These are phyloP conservation scores for Nematostella vectensis DNA, from an alignment of 92 coral and sea anemone genomes.

Conservation along the genomic window DNA sequence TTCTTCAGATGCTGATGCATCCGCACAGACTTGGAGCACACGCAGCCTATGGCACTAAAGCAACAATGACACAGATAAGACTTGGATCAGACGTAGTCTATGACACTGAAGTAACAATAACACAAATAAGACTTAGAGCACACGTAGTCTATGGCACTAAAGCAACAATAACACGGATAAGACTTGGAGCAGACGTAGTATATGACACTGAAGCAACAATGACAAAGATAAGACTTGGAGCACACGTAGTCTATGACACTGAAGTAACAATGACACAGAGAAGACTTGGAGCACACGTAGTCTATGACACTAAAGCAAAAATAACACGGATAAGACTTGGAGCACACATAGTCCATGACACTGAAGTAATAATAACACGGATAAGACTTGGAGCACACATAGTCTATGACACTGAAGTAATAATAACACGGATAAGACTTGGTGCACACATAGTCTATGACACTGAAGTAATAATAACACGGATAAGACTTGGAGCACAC, in stretches of 20 bases:
- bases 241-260: conserved; percentile 20
- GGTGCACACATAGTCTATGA: too few species aligned
- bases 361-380: conserved; percentile 1
- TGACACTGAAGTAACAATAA: conserved; percentile 5
- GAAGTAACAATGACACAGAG: not conserved
- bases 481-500: too few species aligned
- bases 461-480: too few species aligned
- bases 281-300: too few species aligned
- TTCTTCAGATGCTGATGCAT: conserved; percentile 27
- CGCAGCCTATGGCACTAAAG: conserved; percentile 21
- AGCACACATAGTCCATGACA: conserved; percentile 15
- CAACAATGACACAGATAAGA: not conserved
- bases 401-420: conserved; percentile 8
- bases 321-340: too few species aligned
- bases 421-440: too few species aligned
- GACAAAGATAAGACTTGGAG: conserved; percentile 22
- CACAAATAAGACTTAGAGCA: conserved; percentile 19
- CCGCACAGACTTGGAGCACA: conserved; percentile 35
- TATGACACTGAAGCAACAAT: conserved; percentile 5
- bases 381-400: too few species aligned
- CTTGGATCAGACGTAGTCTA: too few species aligned
- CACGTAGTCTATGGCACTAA: conserved; percentile 19
- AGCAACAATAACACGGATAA: not conserved
- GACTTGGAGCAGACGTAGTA: too few species aligned
- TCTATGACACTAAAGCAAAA: conserved; percentile 5